Evolutionary conservation across 2,888 invertebrate species (phyloP).

Genomic region (Acanthopleura granulata): DNA sequence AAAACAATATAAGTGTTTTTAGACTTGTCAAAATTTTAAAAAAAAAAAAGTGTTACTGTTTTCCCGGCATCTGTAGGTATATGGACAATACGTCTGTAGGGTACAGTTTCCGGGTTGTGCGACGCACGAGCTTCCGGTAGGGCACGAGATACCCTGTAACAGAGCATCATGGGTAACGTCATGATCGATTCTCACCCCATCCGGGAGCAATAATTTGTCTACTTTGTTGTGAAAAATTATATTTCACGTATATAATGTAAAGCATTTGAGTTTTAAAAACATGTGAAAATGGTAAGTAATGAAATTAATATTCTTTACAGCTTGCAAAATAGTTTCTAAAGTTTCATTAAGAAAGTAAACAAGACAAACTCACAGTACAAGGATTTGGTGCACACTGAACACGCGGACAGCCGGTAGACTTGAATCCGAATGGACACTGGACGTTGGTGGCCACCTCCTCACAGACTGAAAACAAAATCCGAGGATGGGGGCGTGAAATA

Average conservation of each 20-base stretch:
- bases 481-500: no score
- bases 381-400: slow-evolving; percentile 6
- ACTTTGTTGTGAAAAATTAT: no score
- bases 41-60: background rate
- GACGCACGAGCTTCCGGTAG: background rate
- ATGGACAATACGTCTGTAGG: background rate
- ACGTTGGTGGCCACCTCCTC: background rate
- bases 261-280: no score
- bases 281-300: no score
- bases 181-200: no score
- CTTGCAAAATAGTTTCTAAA: no score
- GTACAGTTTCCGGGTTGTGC: background rate
- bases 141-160: background rate
- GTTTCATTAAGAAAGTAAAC: no score
- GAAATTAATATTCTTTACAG: no score
- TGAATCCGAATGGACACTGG: slow-evolving; percentile 8
- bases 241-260: no score
- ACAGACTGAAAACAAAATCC: background rate
- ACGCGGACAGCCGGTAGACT: slow-evolving; percentile 5
- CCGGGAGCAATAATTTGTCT: no score
- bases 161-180: background rate
- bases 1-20: no score
- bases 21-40: no score
- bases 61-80: background rate
- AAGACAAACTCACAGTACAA: background rate